Conservation (phyloP, 2,888 invertebrate genomes). For the Acrobasis suavella region DNA sequence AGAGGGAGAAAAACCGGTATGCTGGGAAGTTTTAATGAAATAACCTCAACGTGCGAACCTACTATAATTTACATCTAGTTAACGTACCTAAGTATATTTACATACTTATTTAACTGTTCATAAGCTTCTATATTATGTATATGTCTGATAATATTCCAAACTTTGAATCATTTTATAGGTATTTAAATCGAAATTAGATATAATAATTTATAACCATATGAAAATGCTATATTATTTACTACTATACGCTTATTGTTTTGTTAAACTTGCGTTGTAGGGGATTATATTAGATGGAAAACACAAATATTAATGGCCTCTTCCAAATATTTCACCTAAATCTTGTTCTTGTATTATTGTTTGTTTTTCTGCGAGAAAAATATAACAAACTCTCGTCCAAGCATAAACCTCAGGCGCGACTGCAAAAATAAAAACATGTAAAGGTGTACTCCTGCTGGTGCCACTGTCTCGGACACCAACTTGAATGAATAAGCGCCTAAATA, state of each 20-base stretch:
- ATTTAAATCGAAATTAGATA: too few relatives aligned
- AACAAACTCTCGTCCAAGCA: not conserved
- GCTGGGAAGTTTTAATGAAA: constrained; percentile 56
- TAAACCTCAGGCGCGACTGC: not conserved
- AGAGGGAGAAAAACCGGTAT: constrained; percentile 51
- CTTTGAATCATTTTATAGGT: too few relatives aligned
- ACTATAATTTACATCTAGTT: constrained; percentile 24
- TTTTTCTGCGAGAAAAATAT: not conserved
- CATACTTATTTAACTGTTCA: too few relatives aligned
- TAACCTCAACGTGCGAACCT: constrained; percentile 35
- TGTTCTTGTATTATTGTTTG: not conserved
- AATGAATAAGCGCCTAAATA: not conserved
- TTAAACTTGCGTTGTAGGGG: too few relatives aligned
- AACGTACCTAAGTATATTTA: too few relatives aligned
- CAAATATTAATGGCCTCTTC: too few relatives aligned
- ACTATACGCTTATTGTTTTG: too few relatives aligned
- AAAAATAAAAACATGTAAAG: not conserved
- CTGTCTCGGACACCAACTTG: not conserved
- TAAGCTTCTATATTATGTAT: too few relatives aligned
- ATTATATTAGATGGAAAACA: too few relatives aligned
- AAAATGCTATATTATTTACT: too few relatives aligned
- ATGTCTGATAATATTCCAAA: too few relatives aligned
- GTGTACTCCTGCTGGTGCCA: not conserved
- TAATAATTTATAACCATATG: too few relatives aligned
- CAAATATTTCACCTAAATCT: not conserved